These are phyloP conservation scores for Cossypha niveicapilla DNA, from an alignment of 2,797 vertebrate genomes.

Conservation along the genomic window DNA sequence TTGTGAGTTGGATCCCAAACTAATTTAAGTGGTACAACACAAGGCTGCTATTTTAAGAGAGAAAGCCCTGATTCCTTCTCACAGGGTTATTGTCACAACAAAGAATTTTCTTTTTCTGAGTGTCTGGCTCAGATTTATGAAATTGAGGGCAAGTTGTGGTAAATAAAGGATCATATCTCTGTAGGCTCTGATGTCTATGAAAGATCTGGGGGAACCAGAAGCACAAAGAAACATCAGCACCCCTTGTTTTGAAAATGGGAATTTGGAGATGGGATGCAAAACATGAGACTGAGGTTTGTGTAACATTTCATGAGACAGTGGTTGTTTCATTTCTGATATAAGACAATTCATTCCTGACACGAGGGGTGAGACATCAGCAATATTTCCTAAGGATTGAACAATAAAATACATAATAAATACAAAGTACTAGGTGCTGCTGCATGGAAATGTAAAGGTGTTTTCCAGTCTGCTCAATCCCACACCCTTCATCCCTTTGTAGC, in stretches of 20 bases:
- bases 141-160: background rate
- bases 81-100: background rate
- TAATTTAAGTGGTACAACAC: background rate
- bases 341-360: background rate
- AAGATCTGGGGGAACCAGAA: background rate
- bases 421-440: background rate
- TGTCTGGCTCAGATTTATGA: background rate
- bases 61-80: background rate
- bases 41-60: background rate
- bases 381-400: background rate
- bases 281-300: background rate
- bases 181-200: background rate
- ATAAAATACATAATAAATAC: background rate
- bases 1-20: background rate
- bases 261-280: background rate
- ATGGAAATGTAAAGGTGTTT: background rate
- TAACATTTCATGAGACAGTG: background rate
- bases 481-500: accelerated
- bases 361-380: accelerated
- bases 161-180: background rate
- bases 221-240: background rate
- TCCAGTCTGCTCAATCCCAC: background rate
- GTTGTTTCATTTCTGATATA: background rate
- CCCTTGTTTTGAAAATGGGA: background rate
- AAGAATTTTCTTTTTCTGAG: background rate